Conservation (phyloP, 2,888 invertebrate species). For the Drosophila antonietae region DNA sequence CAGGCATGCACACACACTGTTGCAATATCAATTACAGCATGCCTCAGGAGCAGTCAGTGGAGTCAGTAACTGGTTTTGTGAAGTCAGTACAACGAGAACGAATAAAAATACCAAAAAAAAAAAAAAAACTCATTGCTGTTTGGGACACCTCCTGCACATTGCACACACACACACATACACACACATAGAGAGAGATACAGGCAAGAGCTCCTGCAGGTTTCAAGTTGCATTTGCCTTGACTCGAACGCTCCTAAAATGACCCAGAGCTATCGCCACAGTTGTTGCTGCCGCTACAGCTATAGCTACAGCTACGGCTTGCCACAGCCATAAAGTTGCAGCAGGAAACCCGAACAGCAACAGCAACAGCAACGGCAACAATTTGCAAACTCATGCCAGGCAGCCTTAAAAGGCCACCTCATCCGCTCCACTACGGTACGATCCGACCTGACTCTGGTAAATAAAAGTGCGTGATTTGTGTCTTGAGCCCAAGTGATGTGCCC, state of each 20-base stretch:
- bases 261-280: slow-evolving; percentile 71
- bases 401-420: slow-evolving; percentile 75
- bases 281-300: slow-evolving; percentile 14
- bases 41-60: slow-evolving; percentile 71
- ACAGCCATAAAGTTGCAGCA: slow-evolving; percentile 74
- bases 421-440: slow-evolving; percentile 39
- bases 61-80: slow-evolving; percentile 71
- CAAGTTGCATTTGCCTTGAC: slow-evolving; percentile 76
- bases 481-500: slow-evolving; percentile 62
- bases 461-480: slow-evolving; percentile 76
- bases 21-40: slow-evolving; percentile 80
- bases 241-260: slow-evolving; percentile 73
- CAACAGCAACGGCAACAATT: slow-evolving; percentile 55
- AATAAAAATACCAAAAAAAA: slow-evolving; percentile 24
- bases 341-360: slow-evolving; percentile 58
- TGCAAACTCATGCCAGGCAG: slow-evolving; percentile 77
- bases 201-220: slow-evolving; percentile 63
- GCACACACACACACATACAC: slow-evolving; percentile 20
- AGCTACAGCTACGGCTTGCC: slow-evolving; percentile 27
- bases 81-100: slow-evolving; percentile 43
- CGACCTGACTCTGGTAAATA: slow-evolving; percentile 47
- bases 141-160: slow-evolving; percentile 72
- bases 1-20: slow-evolving; percentile 58
- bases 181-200: not conserved
- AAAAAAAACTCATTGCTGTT: slow-evolving; percentile 53